Evolutionary conservation across 2,797 vertebrate species (phyloP), one percentile per base, ranked within the genome.

Genomic region (Falco cherrug): DNA sequence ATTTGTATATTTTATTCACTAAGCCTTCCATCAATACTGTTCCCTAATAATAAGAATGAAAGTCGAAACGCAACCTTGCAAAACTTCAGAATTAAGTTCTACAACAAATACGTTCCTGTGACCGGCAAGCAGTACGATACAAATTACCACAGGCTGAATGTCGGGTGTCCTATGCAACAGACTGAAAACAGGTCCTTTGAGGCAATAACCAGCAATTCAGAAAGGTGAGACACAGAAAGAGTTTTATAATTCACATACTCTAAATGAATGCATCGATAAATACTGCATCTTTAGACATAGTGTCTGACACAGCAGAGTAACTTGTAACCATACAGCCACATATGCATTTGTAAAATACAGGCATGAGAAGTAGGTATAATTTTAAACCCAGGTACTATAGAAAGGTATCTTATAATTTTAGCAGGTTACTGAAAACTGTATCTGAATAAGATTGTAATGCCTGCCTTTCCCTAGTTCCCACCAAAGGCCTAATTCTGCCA

Each of bases 81-180:
- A 89, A 95, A 84, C 28, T 73, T 92, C 35, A 33, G 47, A 25
- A 29, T 89, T 89, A 86, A 89, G 8, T 29, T 31, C 68, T 78
- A 63, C 20, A 61, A 68, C 24, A 93, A 79, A 79, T 75, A 57
- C 25, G n/a, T 65, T 65, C 39, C 67, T 35, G 8, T 54, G 43
- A 79, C 20, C 0, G 0, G 39, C 45, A 81, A 67, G 25, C 10
- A 76, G 37, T 53, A 75, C 3, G 2, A 77, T 33, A 73, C 37
- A 81, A 74, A 87, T 45, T 20, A 61, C 19, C n/a, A 47, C 10
- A 1, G 17, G n/a, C 43, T 37, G n/a, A 91, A 70, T 31, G 7
- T 25, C 77, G 16, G 5, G 15, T 26, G 48, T 59, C 39, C 77
- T 60, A 73, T 6, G 1, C 48, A 69, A 65, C 71, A 83, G 37